Evolutionary conservation across 2,113 vertebrate species (phyloP).

Genomic region (Merops nubicus): DNA sequence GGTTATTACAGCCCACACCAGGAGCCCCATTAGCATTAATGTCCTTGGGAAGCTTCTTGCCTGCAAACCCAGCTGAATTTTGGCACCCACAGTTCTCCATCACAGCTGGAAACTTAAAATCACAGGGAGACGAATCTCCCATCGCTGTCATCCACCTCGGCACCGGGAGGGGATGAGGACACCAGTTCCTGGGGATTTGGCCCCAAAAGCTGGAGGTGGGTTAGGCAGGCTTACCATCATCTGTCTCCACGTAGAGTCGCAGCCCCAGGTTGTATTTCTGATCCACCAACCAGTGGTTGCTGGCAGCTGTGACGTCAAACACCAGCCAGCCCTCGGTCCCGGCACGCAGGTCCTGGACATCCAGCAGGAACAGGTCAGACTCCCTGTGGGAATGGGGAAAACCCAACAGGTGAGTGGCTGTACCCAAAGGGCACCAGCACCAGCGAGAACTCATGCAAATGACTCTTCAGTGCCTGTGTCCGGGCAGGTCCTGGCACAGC

Average conservation of each 20-base stretch:
- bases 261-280: slow-evolving; percentile 87
- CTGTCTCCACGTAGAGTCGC: slow-evolving; percentile 90
- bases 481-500: not conserved
- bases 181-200: rapidly evolving
- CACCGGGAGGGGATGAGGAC: no score
- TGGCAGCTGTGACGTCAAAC: slow-evolving; percentile 91
- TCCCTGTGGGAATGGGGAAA: slow-evolving; percentile 77
- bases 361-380: slow-evolving; percentile 90
- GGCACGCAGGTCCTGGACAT: slow-evolving; percentile 87
- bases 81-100: not conserved
- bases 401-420: not conserved
- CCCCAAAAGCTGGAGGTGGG: rapidly evolving
- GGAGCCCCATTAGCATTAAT: not conserved
- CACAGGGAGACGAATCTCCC: rapidly evolving
- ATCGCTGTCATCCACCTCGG: rapidly evolving
- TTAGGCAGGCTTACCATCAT: slow-evolving; percentile 80
- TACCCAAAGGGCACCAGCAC: not conserved
- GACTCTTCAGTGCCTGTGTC: not conserved
- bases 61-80: not conserved
- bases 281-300: slow-evolving; percentile 87
- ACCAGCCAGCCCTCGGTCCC: slow-evolving; percentile 93
- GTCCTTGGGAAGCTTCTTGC: not conserved
- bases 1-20: not conserved
- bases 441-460: rapidly evolving
- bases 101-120: not conserved